Evolutionary conservation across 2,888 invertebrate species (phyloP).

Genomic region (Aphodius granarius): DNA sequence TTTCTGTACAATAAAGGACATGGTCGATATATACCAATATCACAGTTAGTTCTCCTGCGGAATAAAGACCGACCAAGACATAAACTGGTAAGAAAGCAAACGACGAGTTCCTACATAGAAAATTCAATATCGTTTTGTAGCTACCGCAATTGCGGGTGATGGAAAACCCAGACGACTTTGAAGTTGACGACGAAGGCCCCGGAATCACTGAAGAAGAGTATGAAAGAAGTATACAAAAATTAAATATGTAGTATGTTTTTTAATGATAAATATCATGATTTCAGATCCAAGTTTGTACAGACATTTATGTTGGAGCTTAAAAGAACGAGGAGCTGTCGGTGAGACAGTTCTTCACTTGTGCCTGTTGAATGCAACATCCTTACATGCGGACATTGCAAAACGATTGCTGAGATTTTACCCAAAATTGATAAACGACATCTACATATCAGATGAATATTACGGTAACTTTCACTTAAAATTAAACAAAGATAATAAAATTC

Average conservation of each 20-base stretch:
- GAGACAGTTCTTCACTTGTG: slow-evolving; percentile 95
- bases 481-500: too few relatives aligned
- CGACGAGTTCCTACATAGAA: too few relatives aligned
- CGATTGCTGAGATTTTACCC: slow-evolving; percentile 90
- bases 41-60: slow-evolving; percentile 82
- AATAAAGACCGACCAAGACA: slow-evolving; percentile 84
- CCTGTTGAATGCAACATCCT: slow-evolving; percentile 84
- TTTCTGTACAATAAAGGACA: slow-evolving; percentile 93
- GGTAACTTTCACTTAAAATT: too few relatives aligned
- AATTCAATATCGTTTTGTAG: too few relatives aligned
- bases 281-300: slow-evolving; percentile 72
- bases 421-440: slow-evolving; percentile 93
- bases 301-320: slow-evolving; percentile 88
- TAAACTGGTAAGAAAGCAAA: slow-evolving; percentile 64
- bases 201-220: slow-evolving; percentile 59
- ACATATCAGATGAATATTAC: slow-evolving; percentile 96
- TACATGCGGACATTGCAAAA: slow-evolving; percentile 93
- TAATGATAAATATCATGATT: slow-evolving; percentile 22
- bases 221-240: slow-evolving; percentile 47
- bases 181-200: slow-evolving; percentile 76
- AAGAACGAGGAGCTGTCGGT: slow-evolving; percentile 93
- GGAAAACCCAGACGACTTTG: slow-evolving; percentile 85
- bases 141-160: slow-evolving; percentile 74
- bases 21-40: slow-evolving; percentile 88
- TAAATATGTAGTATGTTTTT: background rate